Percentiles rank a stretch among this genome's conserved stretches.
phyloP scores from a whole-genome alignment of 2,797 vertebrate species.

The Moxostoma hubbsi region DNA sequence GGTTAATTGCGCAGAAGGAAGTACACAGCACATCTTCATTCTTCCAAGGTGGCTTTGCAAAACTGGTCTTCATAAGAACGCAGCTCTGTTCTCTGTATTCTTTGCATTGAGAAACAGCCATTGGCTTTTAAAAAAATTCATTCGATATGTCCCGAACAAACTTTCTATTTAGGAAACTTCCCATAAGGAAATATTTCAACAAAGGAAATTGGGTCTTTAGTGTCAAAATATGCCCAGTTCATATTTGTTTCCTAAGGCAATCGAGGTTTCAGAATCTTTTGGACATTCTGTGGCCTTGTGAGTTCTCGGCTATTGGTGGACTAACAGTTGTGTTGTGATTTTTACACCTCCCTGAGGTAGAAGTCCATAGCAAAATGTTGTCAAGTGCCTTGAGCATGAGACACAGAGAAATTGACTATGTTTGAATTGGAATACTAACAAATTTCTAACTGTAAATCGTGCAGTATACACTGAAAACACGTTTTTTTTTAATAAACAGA shows the following conservation, averaged over 20 bases:
- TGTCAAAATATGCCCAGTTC: neutral
- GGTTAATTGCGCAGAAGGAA: no score
- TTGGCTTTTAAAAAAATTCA: no score
- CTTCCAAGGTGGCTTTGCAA: no score
- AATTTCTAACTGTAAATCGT: neutral
- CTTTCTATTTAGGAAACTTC: no score
- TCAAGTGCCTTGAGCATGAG: neutral
- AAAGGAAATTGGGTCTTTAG: no score
- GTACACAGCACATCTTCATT: no score
- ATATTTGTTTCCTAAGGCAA: neutral
- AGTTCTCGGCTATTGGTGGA: slow-evolving; percentile 17
- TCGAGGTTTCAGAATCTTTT: slow-evolving; percentile 1
- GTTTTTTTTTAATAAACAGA: neutral
- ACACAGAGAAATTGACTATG: neutral
- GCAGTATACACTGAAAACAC: neutral
- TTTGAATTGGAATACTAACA: neutral
- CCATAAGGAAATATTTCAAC: no score
- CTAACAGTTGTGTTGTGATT: slow-evolving; percentile 12
- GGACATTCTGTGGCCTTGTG: slow-evolving; percentile 3
- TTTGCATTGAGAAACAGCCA: no score
- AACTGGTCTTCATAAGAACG: no score
- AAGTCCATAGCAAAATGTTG: slow-evolving; percentile 14
- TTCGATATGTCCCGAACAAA: no score
- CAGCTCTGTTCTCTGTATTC: no score
- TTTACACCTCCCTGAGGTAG: slow-evolving; percentile 17